Evolutionary conservation across 2,113 vertebrate genomes (phyloP).

Genomic region (Dendrocopos noguchii): DNA sequence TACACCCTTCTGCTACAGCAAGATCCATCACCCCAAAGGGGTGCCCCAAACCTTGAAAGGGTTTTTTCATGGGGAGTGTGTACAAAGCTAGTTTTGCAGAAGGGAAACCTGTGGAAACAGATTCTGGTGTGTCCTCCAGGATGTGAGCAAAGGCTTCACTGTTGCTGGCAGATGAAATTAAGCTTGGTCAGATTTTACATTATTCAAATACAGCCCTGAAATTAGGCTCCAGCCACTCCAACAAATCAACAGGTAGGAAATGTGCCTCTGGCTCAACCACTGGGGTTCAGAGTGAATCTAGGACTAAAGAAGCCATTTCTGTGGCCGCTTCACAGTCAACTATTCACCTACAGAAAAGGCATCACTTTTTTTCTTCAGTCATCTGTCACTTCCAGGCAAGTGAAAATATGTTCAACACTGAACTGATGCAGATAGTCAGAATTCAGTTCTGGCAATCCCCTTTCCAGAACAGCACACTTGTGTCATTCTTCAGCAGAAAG

Average conservation of each 20-base stretch:
- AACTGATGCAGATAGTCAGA: neutral
- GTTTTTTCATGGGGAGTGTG: neutral
- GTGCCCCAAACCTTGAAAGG: neutral
- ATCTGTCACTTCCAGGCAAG: neutral
- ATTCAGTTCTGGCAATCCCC: neutral
- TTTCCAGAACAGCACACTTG: neutral
- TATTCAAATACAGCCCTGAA: neutral
- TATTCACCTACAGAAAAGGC: neutral
- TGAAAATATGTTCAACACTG: neutral
- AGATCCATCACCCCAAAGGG: neutral
- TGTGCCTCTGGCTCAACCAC: neutral
- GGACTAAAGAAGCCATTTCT: neutral
- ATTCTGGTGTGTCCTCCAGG: rapidly evolving
- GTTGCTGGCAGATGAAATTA: neutral
- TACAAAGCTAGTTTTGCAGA: neutral
- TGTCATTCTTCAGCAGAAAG: neutral
- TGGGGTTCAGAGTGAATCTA: neutral
- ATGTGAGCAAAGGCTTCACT: neutral
- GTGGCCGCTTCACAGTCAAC: neutral
- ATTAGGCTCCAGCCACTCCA: neutral
- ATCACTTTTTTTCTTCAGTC: neutral
- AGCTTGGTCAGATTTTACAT: neutral
- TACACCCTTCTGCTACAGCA: neutral
- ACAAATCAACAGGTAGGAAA: neutral
- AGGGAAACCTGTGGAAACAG: neutral